Base-by-base conservation (phyloP, 2,888 invertebrate species). In the Cotesia congregata region DNA sequence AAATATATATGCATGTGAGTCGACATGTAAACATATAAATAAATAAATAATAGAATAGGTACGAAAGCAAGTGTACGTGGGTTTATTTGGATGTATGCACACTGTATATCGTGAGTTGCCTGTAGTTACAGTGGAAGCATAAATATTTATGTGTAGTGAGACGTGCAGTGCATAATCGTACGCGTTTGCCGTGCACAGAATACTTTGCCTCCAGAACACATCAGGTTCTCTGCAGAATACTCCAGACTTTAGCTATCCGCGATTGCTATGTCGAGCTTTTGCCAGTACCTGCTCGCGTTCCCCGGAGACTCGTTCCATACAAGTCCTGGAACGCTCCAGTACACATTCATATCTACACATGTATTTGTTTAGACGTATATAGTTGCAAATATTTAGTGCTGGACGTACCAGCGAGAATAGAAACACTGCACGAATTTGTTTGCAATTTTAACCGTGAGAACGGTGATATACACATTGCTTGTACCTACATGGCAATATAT, bases 101-200 rank as follows among this genome's bases (percentile, higher is more conserved):
- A 50, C 30, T 50, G 12, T 9, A 50, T 50, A 50, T 50, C 77
- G 77, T 78, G 74, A 76, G 74, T 76, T 76, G 79, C 78, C 38
- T 65, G 62, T 50, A 30, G 30, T 30, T 30, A 50, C 77, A 74
- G 76, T 80, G 79, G 78, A 79, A 80, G 78, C 79, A 81, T 81
- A 81, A 79, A 81, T 81, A 81, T 81, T 81, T 80, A 81, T 81
- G 79, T 76, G 79, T 74, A 74, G 76, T 77, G 76, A 81, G 78
- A 81, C 81, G 81, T 80, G 81, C 79, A 77, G 77, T 77, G 81
- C 76, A 81, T 81, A 80, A 81, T 77, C 79, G 79, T 79, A 80
- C 79, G 79, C 78, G 80, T 78, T 79, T 71, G 60, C 72, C 80
- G 79, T 80, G 79, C 67, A 81, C 67, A 73, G 79, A 81, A 81